Evolutionary conservation across 2,797 vertebrate species (phyloP).

Genomic region (Scolopax rusticola): DNA sequence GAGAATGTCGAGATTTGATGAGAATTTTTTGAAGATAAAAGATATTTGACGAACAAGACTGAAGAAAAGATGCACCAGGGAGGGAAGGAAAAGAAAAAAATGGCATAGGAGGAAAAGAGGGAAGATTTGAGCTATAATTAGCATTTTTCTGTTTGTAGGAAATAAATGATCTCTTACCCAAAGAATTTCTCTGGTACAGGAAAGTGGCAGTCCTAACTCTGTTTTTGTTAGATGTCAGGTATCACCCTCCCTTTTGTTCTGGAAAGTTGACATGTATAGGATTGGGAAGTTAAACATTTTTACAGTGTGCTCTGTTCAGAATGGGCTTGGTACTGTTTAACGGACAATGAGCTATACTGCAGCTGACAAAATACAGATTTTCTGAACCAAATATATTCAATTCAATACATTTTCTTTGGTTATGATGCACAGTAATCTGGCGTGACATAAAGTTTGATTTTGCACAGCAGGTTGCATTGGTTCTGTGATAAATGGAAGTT

Average conservation of each 20-base stretch:
- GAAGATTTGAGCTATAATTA: conserved; percentile 19
- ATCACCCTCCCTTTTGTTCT: conserved; percentile 21
- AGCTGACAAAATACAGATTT: conserved; percentile 70
- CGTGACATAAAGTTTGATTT: conserved; percentile 66
- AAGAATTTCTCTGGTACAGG: conserved; percentile 1
- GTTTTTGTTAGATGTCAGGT: conserved; percentile 25
- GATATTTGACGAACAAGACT: not conserved
- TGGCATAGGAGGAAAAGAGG: not conserved
- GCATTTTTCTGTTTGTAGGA: conserved; percentile 1
- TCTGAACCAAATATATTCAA: conserved; percentile 46
- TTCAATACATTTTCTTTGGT: conserved; percentile 50
- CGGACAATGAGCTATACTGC: conserved; percentile 49
- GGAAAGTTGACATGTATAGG: conserved; percentile 30
- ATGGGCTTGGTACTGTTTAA: conserved; percentile 29
- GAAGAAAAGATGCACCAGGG: not conserved
- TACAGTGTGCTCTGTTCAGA: not conserved
- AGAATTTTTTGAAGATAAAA: conserved; percentile 41
- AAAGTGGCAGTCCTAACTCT: not conserved
- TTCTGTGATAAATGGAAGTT: conserved; percentile 48
- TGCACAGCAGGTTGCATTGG: conserved; percentile 30
- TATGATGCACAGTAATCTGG: conserved; percentile 65
- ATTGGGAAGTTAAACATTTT: conserved; percentile 55
- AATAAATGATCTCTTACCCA: conserved; percentile 8
- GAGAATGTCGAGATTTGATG: conserved; percentile 26
- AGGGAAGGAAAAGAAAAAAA: not conserved